Base-by-base conservation (phyloP, 1,140 invertebrate genomes). In the Adelges cooleyi region DNA sequence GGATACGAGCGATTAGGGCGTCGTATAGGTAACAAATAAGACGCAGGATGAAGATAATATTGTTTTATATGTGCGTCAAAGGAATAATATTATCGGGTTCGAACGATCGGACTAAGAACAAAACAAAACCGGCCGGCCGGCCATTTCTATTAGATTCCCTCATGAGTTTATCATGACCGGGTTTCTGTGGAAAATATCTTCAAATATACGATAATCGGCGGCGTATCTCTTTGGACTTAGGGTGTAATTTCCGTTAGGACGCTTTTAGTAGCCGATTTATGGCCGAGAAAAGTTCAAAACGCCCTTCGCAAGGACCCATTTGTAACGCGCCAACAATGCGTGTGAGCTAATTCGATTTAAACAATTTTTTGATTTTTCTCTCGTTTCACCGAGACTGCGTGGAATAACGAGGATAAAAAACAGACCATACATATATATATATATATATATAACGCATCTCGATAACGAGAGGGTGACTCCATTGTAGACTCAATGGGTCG, bases 211-310 rank as follows among this genome's bases (percentile, higher is more conserved):
- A 62, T 62, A 62, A 62, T 48, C 56, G 25, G 10, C 15, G n/a
- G 13, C 40, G 5, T 8, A 44, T 3, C 8, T 15, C n/a, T 4
- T 44, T 11, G 18, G 42, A 40, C 33, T 56, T 25, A 29, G 56
- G 56, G 42, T 48, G 40, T 62, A 62, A 62, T 62, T 62, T 62
- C 56, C 56, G 56, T 62, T 48, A 62, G 56, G 27, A 62, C 18
- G 42, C 18, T 62, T 48, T 62, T 62, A 62, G 40, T 33, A 33
- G 42, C 42, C 56, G 56, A 62, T 62, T 62, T 62, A 62, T 62
- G 56, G 42, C 25, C 4, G 56, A 48, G 56, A 46, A 62, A 62
- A 62, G 56, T 48, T 48, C 25, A 46, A 59, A 59, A 46, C 23
- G 9, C 5, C 42, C 27, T 3, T 13, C 33, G 33, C 9, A 33